Evolutionary conservation across 2,888 invertebrate species (phyloP).

Genomic region (Tuberolachnus salignus): DNA sequence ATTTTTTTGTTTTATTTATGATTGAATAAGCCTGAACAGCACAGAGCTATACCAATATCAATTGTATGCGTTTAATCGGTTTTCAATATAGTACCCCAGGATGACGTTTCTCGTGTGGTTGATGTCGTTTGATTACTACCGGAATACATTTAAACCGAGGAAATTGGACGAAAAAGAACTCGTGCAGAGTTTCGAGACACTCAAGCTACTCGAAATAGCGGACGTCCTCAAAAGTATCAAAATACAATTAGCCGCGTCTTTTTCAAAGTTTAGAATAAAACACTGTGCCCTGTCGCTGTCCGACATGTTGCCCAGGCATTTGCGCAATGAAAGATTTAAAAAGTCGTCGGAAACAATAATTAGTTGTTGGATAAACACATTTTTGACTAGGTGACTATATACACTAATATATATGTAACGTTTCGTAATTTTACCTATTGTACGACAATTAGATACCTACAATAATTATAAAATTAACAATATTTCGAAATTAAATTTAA

Average conservation of each 20-base stretch:
- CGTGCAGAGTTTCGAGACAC: constrained; percentile 6
- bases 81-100: constrained; percentile 62
- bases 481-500: background rate
- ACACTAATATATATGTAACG: background rate
- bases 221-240: constrained; percentile 61
- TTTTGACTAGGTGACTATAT: constrained; percentile 68
- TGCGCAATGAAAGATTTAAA: constrained; percentile 73
- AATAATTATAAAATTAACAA: background rate
- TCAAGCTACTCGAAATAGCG: constrained; percentile 41
- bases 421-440: background rate
- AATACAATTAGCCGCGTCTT: constrained; percentile 76
- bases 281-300: constrained; percentile 72
- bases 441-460: background rate
- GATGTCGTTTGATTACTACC: constrained; percentile 73
- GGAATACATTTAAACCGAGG: constrained; percentile 66
- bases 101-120: constrained; percentile 69
- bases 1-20: background rate
- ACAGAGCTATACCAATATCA: no score
- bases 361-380: constrained; percentile 82
- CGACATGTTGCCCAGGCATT: constrained; percentile 74
- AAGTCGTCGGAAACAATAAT: constrained; percentile 64
- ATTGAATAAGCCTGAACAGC: background rate
- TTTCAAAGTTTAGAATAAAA: constrained; percentile 77
- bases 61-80: background rate
- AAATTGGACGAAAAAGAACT: constrained; percentile 59